These are phyloP conservation scores for Macropus fuliginosus DNA, from an alignment of 2,797 vertebrate genomes.

Conservation along the genomic window DNA sequence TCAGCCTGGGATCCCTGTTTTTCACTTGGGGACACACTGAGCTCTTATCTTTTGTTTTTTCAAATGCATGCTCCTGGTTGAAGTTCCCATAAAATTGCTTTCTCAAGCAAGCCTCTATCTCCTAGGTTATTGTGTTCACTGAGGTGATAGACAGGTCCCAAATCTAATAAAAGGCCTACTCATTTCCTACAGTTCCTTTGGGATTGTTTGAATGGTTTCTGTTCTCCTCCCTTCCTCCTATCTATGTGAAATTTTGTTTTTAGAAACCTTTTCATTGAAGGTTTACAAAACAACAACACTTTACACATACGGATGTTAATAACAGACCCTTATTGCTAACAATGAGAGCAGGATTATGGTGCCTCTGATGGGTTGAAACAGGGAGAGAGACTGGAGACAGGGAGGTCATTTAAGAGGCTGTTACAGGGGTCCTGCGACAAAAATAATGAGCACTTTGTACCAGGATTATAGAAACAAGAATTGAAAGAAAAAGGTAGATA, in stretches of 20 bases:
- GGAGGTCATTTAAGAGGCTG: neutral
- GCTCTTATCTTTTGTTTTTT: neutral
- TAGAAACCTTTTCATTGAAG: neutral
- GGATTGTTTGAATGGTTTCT: neutral
- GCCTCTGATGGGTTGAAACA: neutral
- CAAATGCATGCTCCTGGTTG: neutral
- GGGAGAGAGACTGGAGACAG: neutral
- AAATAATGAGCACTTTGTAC: neutral
- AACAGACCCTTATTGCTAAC: neutral
- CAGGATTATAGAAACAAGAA: neutral
- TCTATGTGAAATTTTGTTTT: neutral
- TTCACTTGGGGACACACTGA: neutral
- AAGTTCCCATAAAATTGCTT: neutral
- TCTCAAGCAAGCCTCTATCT: neutral
- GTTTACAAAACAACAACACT: neutral
- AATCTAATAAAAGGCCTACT: neutral
- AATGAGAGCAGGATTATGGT: neutral
- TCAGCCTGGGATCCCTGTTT: neutral
- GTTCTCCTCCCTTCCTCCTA: neutral
- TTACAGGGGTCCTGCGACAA: neutral
- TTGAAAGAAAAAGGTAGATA: too few relatives aligned
- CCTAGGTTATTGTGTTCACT: neutral
- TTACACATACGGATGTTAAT: neutral
- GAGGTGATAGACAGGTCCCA: neutral
- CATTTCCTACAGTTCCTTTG: neutral